Evolutionary conservation across 2,797 vertebrate species (phyloP), one percentile per base, ranked within the genome.

Genomic region (Poeciliopsis paucimaculata): DNA sequence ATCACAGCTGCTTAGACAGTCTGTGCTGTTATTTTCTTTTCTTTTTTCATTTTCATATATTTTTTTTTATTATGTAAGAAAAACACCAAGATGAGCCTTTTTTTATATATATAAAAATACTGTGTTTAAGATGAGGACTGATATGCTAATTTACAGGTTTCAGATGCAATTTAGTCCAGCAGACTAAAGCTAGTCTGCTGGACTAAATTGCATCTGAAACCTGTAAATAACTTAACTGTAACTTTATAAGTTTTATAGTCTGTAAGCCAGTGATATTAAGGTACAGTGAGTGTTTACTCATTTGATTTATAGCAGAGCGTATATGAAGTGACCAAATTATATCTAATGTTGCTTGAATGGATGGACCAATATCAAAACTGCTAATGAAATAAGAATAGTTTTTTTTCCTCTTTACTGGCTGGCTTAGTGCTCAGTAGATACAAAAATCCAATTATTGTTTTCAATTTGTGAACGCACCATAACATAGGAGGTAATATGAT

Each of bases 1-100:
- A 39, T 53, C 41, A 74, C 84, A 79, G 78, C 84, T 79, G 81
- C 46, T 85, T 84, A 72, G 12, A 64, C 66, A 36, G 11, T 64
- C 45, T 72, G 80, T 71, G 77, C 77, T 49, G 11, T 73, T 75
- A 51, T 70, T 81, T 81, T 2, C 10, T 43, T 41, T 41, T 9
- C 8, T 41, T 41, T 41, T 41, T 41, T 9, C 41, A 41, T 41
- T 43, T 43, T 72, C 39, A 23, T 7, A n/a, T n/a, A n/a, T 62
- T 20, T 73, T 11, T 26, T 41, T 2, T 73, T 45, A 43, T 70
- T 45, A 51, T 20, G 34, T n/a, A 70, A 70, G 39, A 41, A 28
- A 23, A 41, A 26, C 1, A 72, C 6, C 18, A 43, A 5, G 36
- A 39, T 5, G 36, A 39, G 13, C 45, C 28, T 1, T 13, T 55